These are phyloP conservation scores for Cirrhinus mrigala DNA, from an alignment of 2,797 vertebrate genomes.

Conservation along the genomic window DNA sequence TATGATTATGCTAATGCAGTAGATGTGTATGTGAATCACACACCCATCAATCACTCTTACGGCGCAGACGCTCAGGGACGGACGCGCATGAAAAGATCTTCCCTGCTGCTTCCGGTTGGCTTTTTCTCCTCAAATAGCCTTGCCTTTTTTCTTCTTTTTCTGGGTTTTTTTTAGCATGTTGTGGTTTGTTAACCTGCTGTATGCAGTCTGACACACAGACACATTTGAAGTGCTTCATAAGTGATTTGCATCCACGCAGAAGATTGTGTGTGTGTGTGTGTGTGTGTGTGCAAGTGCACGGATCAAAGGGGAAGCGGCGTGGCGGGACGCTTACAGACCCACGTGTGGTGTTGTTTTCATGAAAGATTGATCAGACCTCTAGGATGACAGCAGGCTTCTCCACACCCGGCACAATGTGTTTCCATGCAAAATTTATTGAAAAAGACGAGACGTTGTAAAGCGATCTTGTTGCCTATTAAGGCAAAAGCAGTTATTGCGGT, in stretches of 20 bases:
- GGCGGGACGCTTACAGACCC: conserved; percentile 89
- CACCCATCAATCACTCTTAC: conserved; percentile 40
- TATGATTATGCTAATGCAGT: conserved; percentile 27
- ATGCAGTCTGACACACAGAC: conserved; percentile 39
- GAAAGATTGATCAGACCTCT: conserved; percentile 97
- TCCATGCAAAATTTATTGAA: conserved; percentile 98
- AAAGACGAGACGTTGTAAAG: conserved; percentile 86
- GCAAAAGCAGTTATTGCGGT: conserved; percentile 83
- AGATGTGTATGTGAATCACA: conserved; percentile 26
- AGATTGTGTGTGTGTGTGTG: conserved; percentile 59
- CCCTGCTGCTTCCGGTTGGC: conserved; percentile 24
- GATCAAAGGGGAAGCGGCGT: conserved; percentile 91
- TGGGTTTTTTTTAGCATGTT: conserved; percentile 63
- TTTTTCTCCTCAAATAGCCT: conserved; percentile 64
- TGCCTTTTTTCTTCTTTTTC: conserved; percentile 68
- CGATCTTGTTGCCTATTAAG: conserved; percentile 91
- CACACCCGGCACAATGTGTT: conserved; percentile 86
- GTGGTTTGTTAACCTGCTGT: conserved; percentile 76
- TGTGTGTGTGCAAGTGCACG: conserved; percentile 53
- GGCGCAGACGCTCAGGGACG: conserved; percentile 20
- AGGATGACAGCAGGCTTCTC: conserved; percentile 94
- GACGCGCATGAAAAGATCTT: conserved; percentile 13
- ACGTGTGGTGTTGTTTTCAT: conserved; percentile 95
- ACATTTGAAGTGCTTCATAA: conserved; percentile 47
- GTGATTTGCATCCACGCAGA: conserved; percentile 87